These are phyloP conservation scores for Meloe dianella DNA, from an alignment of 2,888 invertebrate genomes.

Conservation along the genomic window DNA sequence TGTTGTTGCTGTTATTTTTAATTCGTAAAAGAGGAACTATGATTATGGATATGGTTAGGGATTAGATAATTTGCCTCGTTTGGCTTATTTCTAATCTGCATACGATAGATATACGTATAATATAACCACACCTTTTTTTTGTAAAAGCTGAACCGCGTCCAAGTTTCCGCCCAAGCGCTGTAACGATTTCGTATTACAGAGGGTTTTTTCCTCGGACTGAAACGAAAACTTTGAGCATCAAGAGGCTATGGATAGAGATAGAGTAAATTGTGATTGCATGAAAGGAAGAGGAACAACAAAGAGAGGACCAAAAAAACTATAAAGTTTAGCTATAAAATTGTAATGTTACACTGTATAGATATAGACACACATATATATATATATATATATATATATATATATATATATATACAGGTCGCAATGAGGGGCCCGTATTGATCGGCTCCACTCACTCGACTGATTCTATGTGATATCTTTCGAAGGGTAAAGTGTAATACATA, in stretches of 20 bases:
- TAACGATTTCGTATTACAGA: slow-evolving; percentile 46
- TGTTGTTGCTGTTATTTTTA: no score
- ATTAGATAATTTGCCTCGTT: slow-evolving; percentile 10
- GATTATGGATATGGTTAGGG: not conserved
- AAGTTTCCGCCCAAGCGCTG: slow-evolving; percentile 41
- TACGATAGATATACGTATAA: slow-evolving; percentile 25
- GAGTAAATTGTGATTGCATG: not conserved
- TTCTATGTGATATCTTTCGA: slow-evolving; percentile 29
- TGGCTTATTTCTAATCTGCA: not conserved
- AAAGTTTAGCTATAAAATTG: slow-evolving; percentile 54
- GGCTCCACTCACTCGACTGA: slow-evolving; percentile 33
- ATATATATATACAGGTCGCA: slow-evolving; percentile 37
- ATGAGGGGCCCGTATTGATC: slow-evolving; percentile 43
- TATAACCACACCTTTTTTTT: slow-evolving; percentile 39
- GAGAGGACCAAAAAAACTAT: slow-evolving; percentile 39
- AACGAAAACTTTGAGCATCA: not conserved
- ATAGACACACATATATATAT: not conserved
- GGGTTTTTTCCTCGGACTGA: slow-evolving; percentile 36
- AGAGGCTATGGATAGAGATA: not conserved
- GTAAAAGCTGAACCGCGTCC: slow-evolving; percentile 30
- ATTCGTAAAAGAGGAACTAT: not conserved
- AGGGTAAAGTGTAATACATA: slow-evolving; percentile 12
- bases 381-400: not conserved
- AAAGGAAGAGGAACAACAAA: not conserved
- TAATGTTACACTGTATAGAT: slow-evolving; percentile 47